Evolutionary conservation across 2,888 invertebrate species (phyloP).

Genomic region (Sinotaia quadrata): DNA sequence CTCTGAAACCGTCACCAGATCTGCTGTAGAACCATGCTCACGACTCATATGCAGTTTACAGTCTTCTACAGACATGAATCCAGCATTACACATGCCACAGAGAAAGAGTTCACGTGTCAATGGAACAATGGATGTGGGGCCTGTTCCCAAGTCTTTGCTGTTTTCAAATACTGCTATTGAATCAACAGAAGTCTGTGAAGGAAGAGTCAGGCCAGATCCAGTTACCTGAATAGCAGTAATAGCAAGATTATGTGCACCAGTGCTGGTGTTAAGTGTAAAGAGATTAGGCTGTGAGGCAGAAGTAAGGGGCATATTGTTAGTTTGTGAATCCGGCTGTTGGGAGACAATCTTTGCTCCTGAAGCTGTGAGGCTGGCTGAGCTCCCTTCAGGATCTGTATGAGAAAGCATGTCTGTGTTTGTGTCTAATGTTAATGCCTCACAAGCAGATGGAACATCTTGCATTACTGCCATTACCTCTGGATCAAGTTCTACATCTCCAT

Average conservation of each 20-base stretch:
- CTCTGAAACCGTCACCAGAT: conserved; percentile 24
- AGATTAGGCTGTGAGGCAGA: conserved; percentile 7
- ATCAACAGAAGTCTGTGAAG: conserved; percentile 1
- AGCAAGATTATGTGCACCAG: conserved; percentile 1
- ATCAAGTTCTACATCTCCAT: neutral
- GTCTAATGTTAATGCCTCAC: neutral
- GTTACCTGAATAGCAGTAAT: conserved; percentile 20
- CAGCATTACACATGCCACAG: conserved; percentile 70
- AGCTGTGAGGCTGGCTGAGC: neutral
- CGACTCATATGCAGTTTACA: conserved; percentile 69
- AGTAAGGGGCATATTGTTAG: conserved; percentile 4
- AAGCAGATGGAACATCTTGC: neutral
- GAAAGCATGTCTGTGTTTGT: neutral
- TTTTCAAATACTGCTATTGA: neutral
- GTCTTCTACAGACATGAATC: conserved; percentile 67
- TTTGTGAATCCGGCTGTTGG: neutral
- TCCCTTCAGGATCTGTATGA: neutral
- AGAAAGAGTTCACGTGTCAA: conserved; percentile 63
- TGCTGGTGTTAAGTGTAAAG: neutral
- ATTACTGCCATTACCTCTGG: neutral
- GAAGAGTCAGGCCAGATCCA: conserved; percentile 10
- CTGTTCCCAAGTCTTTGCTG: conserved; percentile 17
- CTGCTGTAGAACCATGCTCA: conserved; percentile 53
- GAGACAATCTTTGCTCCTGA: neutral
- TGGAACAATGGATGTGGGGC: conserved; percentile 22